Evolutionary conservation across 2,113 vertebrate genomes (phyloP), one percentile per base, ranked within the genome.

Genomic region (Oceanites oceanicus): DNA sequence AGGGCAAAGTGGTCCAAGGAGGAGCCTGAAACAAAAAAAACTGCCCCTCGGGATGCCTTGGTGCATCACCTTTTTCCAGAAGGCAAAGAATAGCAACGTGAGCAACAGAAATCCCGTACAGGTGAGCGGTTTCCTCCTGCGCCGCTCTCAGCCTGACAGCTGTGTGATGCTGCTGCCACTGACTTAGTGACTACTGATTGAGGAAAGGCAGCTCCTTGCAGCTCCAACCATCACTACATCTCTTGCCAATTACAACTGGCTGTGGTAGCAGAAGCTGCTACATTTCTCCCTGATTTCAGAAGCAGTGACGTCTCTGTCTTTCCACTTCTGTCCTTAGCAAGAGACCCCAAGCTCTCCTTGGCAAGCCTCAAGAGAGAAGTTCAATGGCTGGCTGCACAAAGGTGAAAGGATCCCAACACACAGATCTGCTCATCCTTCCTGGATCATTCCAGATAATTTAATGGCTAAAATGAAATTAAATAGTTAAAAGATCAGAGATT

Each of bases 31-130:
- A n/a, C n/a, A n/a, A n/a, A n/a, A n/a, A n/a, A n/a, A n/a, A n/a
- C n/a, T n/a, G 44, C 2, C 38, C n/a, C 23, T 23, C 0, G 0
- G 29, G 30, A 79, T 56, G 40, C 30, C 83, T 34, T 53, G 29
- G 56, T 45, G 25, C 14, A 10, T 26, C 4, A 2, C 4, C 12
- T 66, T 66, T 83, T 80, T 72, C 47, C 66, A 72, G 44, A 45
- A 79, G 66, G n/a, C 66, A 78, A 6, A n/a, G 15, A 65, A 40
- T 20, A 92, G 82, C 85, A 81, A 44, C 0, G 0, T 22, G 40
- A 92, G 42, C 58, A 42, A n/a, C 55, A 81, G 29, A 72, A 78
- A 44, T 19, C 34, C 23, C 73, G 47, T 15, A 12, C 10, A 53
- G 20, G 0, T 25, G 30, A 80, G 47, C 9, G n/a, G 56, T 19